Base-by-base conservation (phyloP, 2,797 vertebrate species). In the Sciurus carolinensis region DNA sequence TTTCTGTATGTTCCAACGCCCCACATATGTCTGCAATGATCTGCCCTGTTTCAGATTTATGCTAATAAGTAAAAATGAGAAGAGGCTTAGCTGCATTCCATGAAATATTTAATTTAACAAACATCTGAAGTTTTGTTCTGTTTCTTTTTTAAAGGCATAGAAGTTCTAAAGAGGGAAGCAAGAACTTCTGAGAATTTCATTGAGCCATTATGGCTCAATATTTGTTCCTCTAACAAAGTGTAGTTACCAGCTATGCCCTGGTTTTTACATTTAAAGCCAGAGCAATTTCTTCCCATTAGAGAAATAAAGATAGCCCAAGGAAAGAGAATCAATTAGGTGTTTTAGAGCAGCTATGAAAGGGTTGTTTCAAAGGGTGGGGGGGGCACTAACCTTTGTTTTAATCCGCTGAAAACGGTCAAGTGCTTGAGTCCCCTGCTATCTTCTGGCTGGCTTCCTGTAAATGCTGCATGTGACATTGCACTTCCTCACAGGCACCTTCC, bases 401-500 rank as follows among this genome's bases (percentile, higher is more conserved):
- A 97, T 97, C 92, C 39, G 80, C 82, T 87, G 97, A 84, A 97
- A 93, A 76, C 44, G 72, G 64, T 92, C 79, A 91, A 8, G 85
- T 44, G 96, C 97, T 98, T 77, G 89, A 97, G 98, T 97, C 98
- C 98, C 97, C 98, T 93, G 96, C 96, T 87, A 84, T 92, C 98
- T 98, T 97, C 96, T 90, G 52, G 86, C 90, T 94, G 2, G 57
- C 97, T 99, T 99, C 99, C 98, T 98, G 98, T 82, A 75, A 95
- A 39, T n/a, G 96, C 2, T 30, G 91, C 98, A 97, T 86, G 97
- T 98, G 98, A 99, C 98, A 95, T 84, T 94, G 85, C 30, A 96
- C 98, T 99, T 99, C 98, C 98, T 98, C 97, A 98, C 97, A 57
- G 0, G 89, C 98, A 98, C 98, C 98, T 98, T 98, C 97, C 96